phyloP scores from a whole-genome alignment of 2,888 invertebrate species.

The Drosophila sordidapex region DNA sequence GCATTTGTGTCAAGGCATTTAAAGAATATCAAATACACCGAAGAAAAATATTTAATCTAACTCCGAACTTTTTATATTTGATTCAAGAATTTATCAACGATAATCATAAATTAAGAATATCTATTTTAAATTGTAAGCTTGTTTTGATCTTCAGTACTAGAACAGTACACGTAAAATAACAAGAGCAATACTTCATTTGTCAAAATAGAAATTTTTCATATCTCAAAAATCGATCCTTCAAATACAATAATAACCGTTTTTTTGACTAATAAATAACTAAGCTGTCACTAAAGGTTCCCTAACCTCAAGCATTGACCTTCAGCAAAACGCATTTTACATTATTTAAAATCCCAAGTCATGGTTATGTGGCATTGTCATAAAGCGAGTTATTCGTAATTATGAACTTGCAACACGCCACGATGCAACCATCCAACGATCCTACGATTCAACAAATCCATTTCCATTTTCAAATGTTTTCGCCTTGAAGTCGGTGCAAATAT shows the following conservation, averaged over 20 bases:
- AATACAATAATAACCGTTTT: background rate
- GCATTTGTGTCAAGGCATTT: conserved; percentile 1
- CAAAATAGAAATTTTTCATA: background rate
- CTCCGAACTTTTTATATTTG: background rate
- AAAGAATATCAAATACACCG: background rate
- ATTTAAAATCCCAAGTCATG: conserved; percentile 50
- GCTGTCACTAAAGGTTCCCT: conserved; percentile 3
- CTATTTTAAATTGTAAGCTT: background rate
- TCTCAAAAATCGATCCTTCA: background rate
- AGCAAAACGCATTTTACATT: conserved; percentile 28
- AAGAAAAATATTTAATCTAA: background rate
- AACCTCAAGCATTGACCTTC: conserved; percentile 43
- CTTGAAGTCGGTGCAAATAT: conserved; percentile 43
- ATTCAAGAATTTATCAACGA: background rate
- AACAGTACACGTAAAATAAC: background rate
- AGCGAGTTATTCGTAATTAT: conserved; percentile 10
- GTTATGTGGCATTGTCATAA: conserved; percentile 40
- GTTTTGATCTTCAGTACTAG: background rate
- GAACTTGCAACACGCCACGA: conserved; percentile 27
- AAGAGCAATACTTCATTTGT: background rate
- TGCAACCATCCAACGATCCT: background rate
- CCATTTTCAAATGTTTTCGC: conserved; percentile 35
- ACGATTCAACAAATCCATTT: conserved; percentile 6
- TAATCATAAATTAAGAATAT: background rate
- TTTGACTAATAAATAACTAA: background rate